These are phyloP conservation scores for Eulemur rubriventer DNA, from an alignment of 2,797 vertebrate genomes.

Conservation along the genomic window DNA sequence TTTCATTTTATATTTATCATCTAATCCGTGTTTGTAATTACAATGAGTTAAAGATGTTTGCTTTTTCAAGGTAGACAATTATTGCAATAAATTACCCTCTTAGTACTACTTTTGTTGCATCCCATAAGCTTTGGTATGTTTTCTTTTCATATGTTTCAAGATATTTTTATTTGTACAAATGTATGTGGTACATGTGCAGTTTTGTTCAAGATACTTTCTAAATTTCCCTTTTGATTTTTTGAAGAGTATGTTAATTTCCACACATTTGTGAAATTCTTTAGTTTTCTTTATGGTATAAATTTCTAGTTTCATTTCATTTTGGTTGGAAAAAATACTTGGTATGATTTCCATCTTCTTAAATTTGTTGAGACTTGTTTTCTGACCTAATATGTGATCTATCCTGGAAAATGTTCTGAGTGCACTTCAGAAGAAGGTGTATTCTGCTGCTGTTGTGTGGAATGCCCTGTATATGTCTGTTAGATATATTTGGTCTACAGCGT, in stretches of 20 bases:
- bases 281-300: not conserved
- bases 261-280: not conserved
- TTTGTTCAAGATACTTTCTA: not conserved
- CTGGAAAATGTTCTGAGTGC: not conserved
- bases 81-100: not conserved
- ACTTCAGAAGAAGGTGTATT: not conserved
- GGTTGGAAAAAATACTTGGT: not conserved
- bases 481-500: accelerated
- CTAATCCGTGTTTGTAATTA: not conserved
- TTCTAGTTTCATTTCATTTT: not conserved
- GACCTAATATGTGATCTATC: too few species aligned
- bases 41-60: not conserved
- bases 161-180: not conserved
- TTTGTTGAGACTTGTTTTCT: not conserved
- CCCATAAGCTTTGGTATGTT: not conserved
- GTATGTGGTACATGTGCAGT: not conserved
- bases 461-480: too few species aligned
- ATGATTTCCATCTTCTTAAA: not conserved
- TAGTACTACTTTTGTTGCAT: not conserved
- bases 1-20: not conserved
- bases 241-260: not conserved
- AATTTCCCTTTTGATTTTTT: not conserved
- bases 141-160: not conserved
- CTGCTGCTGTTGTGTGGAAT: not conserved
- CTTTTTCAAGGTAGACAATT: not conserved